Evolutionary conservation across 2,888 invertebrate genomes (phyloP).

Genomic region (Drosophila fungiperda): DNA sequence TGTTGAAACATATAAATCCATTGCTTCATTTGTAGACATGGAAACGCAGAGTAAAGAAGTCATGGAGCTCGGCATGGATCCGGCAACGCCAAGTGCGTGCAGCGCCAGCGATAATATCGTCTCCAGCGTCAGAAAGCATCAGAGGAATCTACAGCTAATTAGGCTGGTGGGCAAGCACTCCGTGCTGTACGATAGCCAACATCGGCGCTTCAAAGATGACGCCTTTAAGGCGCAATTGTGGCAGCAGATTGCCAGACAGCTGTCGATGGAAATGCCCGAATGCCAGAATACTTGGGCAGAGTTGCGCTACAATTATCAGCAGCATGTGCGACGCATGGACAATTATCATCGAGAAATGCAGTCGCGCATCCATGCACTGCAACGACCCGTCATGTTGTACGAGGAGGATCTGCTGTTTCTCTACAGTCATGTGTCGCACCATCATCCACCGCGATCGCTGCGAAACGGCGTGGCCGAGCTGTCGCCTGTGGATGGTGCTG

Average conservation of each 20-base stretch:
- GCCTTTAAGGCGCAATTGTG: conserved; percentile 66
- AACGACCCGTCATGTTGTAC: conserved; percentile 69
- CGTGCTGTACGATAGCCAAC: conserved; percentile 64
- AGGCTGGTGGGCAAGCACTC: conserved; percentile 60
- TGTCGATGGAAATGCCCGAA: conserved; percentile 35
- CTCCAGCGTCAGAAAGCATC: not conserved
- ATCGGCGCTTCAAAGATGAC: conserved; percentile 62
- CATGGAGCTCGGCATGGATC: not conserved
- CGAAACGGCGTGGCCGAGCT: not conserved
- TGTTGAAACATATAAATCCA: not conserved
- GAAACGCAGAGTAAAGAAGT: not conserved
- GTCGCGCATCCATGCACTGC: conserved; percentile 1
- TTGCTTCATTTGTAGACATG: not conserved
- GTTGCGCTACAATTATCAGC: conserved; percentile 76
- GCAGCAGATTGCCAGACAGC: conserved; percentile 64
- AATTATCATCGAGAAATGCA: conserved; percentile 43
- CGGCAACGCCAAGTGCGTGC: too few species aligned
- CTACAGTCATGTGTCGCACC: conserved; percentile 66
- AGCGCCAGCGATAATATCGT: not conserved
- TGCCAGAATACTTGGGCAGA: conserved; percentile 75
- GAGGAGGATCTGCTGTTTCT: conserved; percentile 80
- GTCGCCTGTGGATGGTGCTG: conserved; percentile 7
- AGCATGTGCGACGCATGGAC: conserved; percentile 64
- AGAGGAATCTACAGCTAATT: conserved; percentile 64
- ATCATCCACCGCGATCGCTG: not conserved